phyloP scores from a whole-genome alignment of 2,797 vertebrate species.

The Erpetoichthys calabaricus region DNA sequence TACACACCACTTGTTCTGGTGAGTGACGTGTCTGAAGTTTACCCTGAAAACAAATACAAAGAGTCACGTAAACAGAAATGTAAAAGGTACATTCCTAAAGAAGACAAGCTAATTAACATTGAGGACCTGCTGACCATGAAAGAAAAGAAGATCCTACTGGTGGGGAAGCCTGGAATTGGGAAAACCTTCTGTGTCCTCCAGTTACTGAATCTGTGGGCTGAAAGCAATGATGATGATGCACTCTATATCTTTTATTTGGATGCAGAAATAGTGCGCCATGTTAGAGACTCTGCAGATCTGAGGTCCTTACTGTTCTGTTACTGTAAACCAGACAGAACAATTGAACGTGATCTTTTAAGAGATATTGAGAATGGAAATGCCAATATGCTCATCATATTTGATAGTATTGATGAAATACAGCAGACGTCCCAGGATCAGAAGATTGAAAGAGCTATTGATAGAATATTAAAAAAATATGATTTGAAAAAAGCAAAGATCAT shows the following conservation, averaged over 20 bases:
- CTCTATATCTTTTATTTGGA: slow-evolving; percentile 22
- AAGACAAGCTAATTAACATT: slow-evolving; percentile 13
- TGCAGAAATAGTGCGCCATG: slow-evolving; percentile 12
- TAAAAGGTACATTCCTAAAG: slow-evolving; percentile 16
- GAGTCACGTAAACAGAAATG: slow-evolving; percentile 19
- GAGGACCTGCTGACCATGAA: slow-evolving; percentile 14
- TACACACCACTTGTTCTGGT: too few relatives aligned
- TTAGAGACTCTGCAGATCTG: slow-evolving; percentile 2
- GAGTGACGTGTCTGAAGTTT: too few relatives aligned
- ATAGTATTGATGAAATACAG: slow-evolving; percentile 17
- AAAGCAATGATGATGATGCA: slow-evolving; percentile 13
- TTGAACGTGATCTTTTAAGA: slow-evolving; percentile 10
- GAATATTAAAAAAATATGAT: slow-evolving; percentile 13
- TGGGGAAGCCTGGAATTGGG: slow-evolving; percentile 23
- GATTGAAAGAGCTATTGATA: slow-evolving; percentile 9
- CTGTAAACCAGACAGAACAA: slow-evolving; percentile 4
- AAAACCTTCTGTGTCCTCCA: slow-evolving; percentile 20
- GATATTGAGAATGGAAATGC: slow-evolving; percentile 19
- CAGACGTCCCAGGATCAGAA: too few relatives aligned
- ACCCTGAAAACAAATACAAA: too few relatives aligned
- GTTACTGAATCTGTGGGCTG: slow-evolving; percentile 16
- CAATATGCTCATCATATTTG: slow-evolving; percentile 20
- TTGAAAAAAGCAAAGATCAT: slow-evolving; percentile 18
- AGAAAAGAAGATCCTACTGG: slow-evolving; percentile 19
- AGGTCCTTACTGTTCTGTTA: slow-evolving; percentile 16